Conservation (phyloP, 2,113 vertebrate genomes). For the Mionectes macconnelli region DNA sequence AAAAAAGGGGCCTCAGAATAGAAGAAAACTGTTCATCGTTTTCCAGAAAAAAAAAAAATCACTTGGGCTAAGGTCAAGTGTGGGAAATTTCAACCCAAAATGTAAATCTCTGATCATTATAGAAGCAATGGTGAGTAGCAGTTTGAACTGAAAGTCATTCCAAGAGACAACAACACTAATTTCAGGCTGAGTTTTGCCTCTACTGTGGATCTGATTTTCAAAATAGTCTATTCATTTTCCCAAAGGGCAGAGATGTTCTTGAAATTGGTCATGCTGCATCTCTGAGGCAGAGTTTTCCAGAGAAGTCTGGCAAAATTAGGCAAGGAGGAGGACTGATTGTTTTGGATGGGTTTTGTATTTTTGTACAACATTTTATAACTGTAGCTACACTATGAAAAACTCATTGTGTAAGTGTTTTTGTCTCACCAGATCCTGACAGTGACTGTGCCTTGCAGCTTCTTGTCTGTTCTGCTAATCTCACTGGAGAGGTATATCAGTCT, state of each 20-base stretch:
- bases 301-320: neutral
- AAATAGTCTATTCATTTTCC: neutral
- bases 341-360: neutral
- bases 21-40: neutral
- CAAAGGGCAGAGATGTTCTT: neutral
- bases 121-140: neutral
- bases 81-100: conserved; percentile 19
- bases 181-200: neutral
- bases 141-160: neutral
- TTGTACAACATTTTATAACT: neutral
- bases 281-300: neutral
- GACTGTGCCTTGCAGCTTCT: neutral
- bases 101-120: neutral
- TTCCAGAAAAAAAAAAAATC: neutral
- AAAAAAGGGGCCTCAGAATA: neutral
- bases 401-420: neutral
- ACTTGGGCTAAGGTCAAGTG: neutral
- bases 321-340: neutral
- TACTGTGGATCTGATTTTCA: neutral
- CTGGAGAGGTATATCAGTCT: neutral
- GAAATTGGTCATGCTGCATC: neutral
- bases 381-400: neutral
- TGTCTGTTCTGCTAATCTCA: neutral
- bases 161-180: neutral
- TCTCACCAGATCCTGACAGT: neutral